phyloP scores from a whole-genome alignment of 2,113 vertebrate genomes.

The Eublepharis macularius region DNA sequence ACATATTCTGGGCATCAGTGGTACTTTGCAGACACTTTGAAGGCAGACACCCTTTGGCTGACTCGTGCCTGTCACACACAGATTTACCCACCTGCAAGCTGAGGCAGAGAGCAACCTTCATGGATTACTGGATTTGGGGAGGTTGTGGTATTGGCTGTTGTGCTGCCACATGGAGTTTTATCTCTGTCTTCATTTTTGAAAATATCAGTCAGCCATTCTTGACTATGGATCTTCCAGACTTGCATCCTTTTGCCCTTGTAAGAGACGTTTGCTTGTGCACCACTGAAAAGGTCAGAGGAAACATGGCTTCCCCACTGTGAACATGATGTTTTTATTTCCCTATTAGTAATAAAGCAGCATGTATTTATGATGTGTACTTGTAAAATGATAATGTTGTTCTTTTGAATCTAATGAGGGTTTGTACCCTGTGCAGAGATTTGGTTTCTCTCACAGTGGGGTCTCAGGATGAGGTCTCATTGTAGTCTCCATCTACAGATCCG shows the following conservation, averaged over 20 bases:
- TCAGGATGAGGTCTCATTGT: neutral
- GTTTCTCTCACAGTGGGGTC: neutral
- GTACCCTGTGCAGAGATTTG: no score
- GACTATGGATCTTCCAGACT: slow-evolving; percentile 61
- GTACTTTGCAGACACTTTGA: slow-evolving; percentile 41
- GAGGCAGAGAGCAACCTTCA: slow-evolving; percentile 20
- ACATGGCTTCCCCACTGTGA: neutral
- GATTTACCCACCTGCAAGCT: neutral
- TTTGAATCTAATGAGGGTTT: neutral
- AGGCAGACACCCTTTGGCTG: slow-evolving; percentile 26
- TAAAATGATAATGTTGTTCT: neutral
- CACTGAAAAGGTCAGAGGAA: slow-evolving; percentile 68
- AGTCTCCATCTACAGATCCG: no score
- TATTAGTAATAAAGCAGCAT: neutral
- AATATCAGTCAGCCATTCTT: slow-evolving; percentile 61
- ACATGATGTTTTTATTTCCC: slow-evolving; percentile 13
- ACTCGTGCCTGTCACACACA: slow-evolving; percentile 39
- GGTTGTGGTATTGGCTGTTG: slow-evolving; percentile 41
- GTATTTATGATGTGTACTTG: neutral
- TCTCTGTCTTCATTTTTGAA: slow-evolving; percentile 42
- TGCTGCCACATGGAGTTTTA: slow-evolving; percentile 50
- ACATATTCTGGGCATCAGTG: slow-evolving; percentile 74
- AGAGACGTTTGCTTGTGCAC: slow-evolving; percentile 49
- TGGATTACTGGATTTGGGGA: slow-evolving; percentile 66
- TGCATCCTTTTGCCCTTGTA: slow-evolving; percentile 47